These are phyloP conservation scores for Siniperca undulata DNA, from an alignment of 2,797 vertebrate genomes.

Conservation along the genomic window DNA sequence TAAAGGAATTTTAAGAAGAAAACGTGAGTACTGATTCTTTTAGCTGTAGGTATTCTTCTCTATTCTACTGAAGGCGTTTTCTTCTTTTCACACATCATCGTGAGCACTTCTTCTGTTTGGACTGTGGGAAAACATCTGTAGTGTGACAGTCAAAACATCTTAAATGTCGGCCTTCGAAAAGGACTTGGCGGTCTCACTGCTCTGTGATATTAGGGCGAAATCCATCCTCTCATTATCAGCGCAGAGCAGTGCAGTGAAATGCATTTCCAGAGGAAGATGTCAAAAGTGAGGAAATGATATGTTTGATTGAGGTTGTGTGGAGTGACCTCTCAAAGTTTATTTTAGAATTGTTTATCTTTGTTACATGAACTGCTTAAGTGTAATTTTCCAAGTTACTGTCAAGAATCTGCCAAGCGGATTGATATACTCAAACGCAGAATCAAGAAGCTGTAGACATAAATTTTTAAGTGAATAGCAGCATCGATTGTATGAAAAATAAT, in stretches of 20 bases:
- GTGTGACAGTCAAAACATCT: conserved; percentile 54
- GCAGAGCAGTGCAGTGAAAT: neutral
- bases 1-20: neutral
- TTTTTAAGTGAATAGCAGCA: neutral
- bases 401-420: conserved; percentile 2
- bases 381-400: conserved; percentile 16
- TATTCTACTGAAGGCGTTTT: neutral
- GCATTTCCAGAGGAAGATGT: conserved; percentile 10
- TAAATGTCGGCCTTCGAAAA: conserved; percentile 22
- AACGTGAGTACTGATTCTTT: neutral
- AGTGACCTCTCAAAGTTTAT: neutral
- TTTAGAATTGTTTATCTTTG: conserved; percentile 22
- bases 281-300: neutral
- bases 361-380: neutral
- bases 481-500: neutral
- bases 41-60: neutral
- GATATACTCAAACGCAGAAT: neutral
- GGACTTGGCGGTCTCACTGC: neutral
- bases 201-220: neutral
- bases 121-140: conserved; percentile 20
- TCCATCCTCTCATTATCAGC: conserved; percentile 1
- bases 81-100: neutral
- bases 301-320: neutral
- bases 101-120: neutral
- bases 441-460: too few species aligned